Percentiles rank a stretch among this genome's conserved stretches.
Conservation (phyloP, 53 echinoderm and acorn worm species). For the Astropecten irregularis region DNA sequence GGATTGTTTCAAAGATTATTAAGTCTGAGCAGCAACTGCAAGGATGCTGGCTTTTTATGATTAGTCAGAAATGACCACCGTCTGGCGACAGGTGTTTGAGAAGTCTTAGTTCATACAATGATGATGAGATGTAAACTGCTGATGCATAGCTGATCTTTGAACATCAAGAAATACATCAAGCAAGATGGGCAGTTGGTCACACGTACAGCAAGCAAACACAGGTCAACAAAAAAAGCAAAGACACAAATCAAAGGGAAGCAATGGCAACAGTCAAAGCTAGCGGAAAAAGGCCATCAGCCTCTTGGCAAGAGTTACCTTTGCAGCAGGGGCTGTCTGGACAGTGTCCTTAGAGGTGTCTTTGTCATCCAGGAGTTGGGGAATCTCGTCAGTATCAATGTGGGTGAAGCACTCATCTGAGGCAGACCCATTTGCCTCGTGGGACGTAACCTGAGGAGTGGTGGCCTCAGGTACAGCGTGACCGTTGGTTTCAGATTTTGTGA, state of each 20-base stretch:
- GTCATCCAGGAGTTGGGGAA: background rate
- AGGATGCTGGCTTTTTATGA: no score
- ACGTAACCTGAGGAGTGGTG: background rate
- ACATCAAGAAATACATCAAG: no score
- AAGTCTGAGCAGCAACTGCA: no score
- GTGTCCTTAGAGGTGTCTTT: background rate
- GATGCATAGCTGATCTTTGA: no score
- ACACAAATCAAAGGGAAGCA: background rate
- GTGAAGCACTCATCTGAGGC: background rate
- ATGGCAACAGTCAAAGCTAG: background rate
- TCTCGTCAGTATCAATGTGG: background rate
- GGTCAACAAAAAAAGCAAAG: background rate
- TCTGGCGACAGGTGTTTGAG: no score
- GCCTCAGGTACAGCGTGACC: background rate
- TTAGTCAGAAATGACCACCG: no score
- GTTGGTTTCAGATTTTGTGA: background rate
- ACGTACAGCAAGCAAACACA: background rate
- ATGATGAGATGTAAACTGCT: no score
- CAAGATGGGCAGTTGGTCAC: no score
- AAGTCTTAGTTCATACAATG: no score
- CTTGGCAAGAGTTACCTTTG: constrained; percentile 42
- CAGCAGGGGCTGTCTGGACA: background rate
- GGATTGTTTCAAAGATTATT: no score
- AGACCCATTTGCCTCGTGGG: background rate
- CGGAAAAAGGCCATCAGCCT: constrained; percentile 43